Base-by-base conservation (phyloP, 2,797 vertebrate genomes). In the Sternarchorhynchus goeldii region DNA sequence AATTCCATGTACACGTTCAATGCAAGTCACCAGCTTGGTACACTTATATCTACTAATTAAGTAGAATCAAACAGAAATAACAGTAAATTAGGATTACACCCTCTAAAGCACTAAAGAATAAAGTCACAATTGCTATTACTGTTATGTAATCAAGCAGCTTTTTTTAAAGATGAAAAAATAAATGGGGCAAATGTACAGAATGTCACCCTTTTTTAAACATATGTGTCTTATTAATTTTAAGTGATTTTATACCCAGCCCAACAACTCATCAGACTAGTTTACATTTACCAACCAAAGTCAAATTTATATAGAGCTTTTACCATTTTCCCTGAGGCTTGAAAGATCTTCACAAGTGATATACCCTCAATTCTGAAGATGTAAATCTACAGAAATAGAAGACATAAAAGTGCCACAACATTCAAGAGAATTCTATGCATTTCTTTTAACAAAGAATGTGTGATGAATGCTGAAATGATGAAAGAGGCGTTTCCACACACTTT, bases 301-400 rank as follows among this genome's bases (percentile, higher is more conserved):
- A 25, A 25, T 25, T 0, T 25, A 25, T 25, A 25, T 25, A 25
- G 25, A 25, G 25, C 25, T 25, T 25, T 25, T 25, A 25, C 25
- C 96, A 96, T 98, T 95, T 95, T 98, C 88, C 98, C 98, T 79
- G 97, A 96, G 88, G 95, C 94, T 88, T 98, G 94, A 91, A 98
- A 98, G 88, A 93, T 95, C 93, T 93, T 97, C 88, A 96, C 92
- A 83, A 99, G 91, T 86, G 94, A 95, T 73, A 75, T 85, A 56
- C 92, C 95, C 73, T 99, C 97, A 4, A 96, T 94, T 93, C 94
- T 95, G 88, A 99, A 99, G 91, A 99, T 93, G 88, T 99, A 99
- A 90, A 99, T 96, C 98, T 99, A 83, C 2, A 75, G 73, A 32
- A 12, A 34, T 10, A 6, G 7, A 80, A 45, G 25, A 64, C 20